These are phyloP conservation scores for Micrasema longulum DNA, from an alignment of 1,140 invertebrate species.

Conservation along the genomic window DNA sequence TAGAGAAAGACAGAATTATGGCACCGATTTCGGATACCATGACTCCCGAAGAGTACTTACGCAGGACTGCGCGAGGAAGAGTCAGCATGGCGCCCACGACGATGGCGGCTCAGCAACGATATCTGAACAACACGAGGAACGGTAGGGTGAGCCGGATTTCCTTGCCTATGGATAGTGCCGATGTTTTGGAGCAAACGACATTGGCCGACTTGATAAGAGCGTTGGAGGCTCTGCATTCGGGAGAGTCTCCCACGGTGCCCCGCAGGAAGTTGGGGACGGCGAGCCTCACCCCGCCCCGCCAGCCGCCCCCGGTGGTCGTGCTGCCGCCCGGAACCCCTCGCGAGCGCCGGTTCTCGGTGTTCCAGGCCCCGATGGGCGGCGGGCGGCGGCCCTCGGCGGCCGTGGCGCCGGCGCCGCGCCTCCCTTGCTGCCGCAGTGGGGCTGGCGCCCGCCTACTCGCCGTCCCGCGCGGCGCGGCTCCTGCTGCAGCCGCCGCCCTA, in stretches of 20 bases:
- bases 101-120: slow-evolving; percentile 32
- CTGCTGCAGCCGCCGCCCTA: slow-evolving; percentile 48
- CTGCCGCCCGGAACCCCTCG: slow-evolving; percentile 10
- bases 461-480: slow-evolving; percentile 35
- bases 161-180: slow-evolving; percentile 68
- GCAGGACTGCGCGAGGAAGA: slow-evolving; percentile 46
- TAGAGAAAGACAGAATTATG: slow-evolving; percentile 19
- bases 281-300: slow-evolving; percentile 62
- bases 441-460: slow-evolving; percentile 15
- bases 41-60: slow-evolving; percentile 39
- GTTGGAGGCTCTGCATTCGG: slow-evolving; percentile 71
- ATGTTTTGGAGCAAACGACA: slow-evolving; percentile 80
- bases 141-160: slow-evolving; percentile 70
- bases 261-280: slow-evolving; percentile 71
- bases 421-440: slow-evolving; percentile 27
- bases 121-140: slow-evolving; percentile 46
- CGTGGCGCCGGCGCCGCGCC: slow-evolving; percentile 36
- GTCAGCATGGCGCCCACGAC: slow-evolving; percentile 56
- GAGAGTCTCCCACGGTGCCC: slow-evolving; percentile 56
- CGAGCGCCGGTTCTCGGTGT: slow-evolving; percentile 40
- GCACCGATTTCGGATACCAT: slow-evolving; percentile 53
- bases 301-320: slow-evolving; percentile 55
- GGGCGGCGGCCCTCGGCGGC: slow-evolving; percentile 17
- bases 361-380: slow-evolving; percentile 31
- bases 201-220: slow-evolving; percentile 80